Evolutionary conservation across 2,113 vertebrate species (phyloP).

Genomic region (Lycaon pictus): DNA sequence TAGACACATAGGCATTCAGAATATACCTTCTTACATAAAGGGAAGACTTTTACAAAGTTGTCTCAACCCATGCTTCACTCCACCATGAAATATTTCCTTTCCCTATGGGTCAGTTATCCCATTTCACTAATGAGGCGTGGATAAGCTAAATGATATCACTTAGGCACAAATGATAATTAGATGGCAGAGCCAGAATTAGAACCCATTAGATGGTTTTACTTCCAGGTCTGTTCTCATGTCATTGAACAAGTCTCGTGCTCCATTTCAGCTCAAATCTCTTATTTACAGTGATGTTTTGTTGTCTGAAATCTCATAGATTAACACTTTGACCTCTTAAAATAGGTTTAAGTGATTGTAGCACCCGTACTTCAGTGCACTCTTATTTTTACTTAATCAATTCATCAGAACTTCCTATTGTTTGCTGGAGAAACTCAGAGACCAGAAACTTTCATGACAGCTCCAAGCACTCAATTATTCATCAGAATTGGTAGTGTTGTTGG

Average conservation of each 20-base stretch:
- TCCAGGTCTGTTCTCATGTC: slow-evolving; percentile 59
- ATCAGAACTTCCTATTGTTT: slow-evolving; percentile 75
- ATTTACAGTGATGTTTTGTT: slow-evolving; percentile 62
- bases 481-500: neutral
- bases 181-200: slow-evolving; percentile 62
- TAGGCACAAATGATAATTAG: slow-evolving; percentile 65
- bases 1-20: neutral
- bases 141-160: slow-evolving; percentile 61
- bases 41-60: neutral
- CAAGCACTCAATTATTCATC: slow-evolving; percentile 18
- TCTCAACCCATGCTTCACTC: neutral
- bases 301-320: slow-evolving; percentile 66
- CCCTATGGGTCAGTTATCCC: slow-evolving; percentile 48
- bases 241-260: slow-evolving; percentile 37
- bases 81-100: neutral
- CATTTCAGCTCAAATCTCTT: slow-evolving; percentile 64
- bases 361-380: slow-evolving; percentile 49
- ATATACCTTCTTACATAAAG: neutral
- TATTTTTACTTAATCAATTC: slow-evolving; percentile 65
- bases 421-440: slow-evolving; percentile 61
- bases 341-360: neutral
- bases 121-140: slow-evolving; percentile 66
- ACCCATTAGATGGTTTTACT: slow-evolving; percentile 54
- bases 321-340: slow-evolving; percentile 32
- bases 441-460: neutral